A percentile compares a stretch with the other conserved stretches of the same genome.
Evolutionary conservation across 2,888 invertebrate genomes (phyloP).

Genomic region (Microplitis deprimator): DNA sequence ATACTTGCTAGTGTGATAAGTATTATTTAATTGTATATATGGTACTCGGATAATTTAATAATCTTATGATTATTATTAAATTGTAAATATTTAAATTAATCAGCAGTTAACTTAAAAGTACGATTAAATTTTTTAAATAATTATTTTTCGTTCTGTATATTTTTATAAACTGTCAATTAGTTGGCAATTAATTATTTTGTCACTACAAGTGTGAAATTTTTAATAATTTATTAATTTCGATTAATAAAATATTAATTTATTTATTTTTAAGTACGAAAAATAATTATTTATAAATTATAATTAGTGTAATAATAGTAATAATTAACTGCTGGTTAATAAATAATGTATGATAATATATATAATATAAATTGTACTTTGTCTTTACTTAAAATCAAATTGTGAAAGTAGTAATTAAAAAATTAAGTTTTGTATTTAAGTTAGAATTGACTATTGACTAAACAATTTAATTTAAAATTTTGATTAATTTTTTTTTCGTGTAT

Average conservation of each 20-base stretch:
- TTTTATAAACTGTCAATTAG: too few species aligned
- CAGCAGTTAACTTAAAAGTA: too few species aligned
- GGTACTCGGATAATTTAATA: conserved; percentile 14
- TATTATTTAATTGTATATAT: conserved; percentile 40
- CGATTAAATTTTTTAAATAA: too few species aligned
- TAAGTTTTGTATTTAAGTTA: not conserved
- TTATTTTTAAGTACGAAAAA: too few species aligned
- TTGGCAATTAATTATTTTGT: too few species aligned
- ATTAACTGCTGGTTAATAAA: conserved; percentile 37
- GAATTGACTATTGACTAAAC: not conserved
- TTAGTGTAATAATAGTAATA: conserved; percentile 44
- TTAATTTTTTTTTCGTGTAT: not conserved
- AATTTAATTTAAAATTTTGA: not conserved
- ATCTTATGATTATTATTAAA: not conserved
- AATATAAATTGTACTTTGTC: conserved; percentile 13
- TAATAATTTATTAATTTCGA: too few species aligned
- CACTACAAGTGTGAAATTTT: too few species aligned
- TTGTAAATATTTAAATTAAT: conserved; percentile 5
- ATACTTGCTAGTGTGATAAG: conserved; percentile 28
- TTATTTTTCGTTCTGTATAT: too few species aligned
- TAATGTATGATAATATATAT: conserved; percentile 13
- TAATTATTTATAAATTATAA: not conserved
- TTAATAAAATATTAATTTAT: too few species aligned
- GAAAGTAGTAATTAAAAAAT: conserved; percentile 31
- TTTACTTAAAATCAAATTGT: conserved; percentile 18